Evolutionary conservation across 2,113 vertebrate genomes (phyloP), one percentile per base, ranked within the genome.

Genomic region (Nothobranchius furzeri): DNA sequence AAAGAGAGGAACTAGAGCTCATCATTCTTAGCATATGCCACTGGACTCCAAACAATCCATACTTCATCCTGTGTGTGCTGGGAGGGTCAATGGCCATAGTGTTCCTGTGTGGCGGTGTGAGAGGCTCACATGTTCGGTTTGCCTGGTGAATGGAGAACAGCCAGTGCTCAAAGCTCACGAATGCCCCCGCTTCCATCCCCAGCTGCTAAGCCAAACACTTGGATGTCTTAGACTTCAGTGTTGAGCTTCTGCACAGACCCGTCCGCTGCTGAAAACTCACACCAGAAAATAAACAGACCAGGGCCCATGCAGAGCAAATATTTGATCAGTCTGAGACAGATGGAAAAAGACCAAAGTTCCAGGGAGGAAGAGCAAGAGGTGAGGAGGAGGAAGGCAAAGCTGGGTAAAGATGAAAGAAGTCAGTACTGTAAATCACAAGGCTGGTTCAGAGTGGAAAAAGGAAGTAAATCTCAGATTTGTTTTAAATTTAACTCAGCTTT

Each of bases 21-120:
- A 85, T 78, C 86, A 91, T 91, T 92, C 88, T 83, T 89, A 83
- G 83, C 85, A 89, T 85, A 17, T 83, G 79, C 85, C 85, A 78
- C 79, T 40, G 56, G 68, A 81, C 65, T 76, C 62, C 75, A 76
- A 82, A 91, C 88, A 91, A 90, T 91, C 86, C 79, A 45, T 82
- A 87, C 87, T 88, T 66, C 91, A 90, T 91, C 78, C 83, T 80
- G 81, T 87, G 76, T 84, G 83, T 30, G 30, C 30, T 30, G 30
- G 30, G 30, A 30, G 30, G 30, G 30, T 30, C 30, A 30, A 30
- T 30, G 30, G 30, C 30, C 30, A 30, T 30, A 30, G 30, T 30
- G 30, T 30, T 30, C 30, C 30, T 30, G 30, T 30, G 30, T 30
- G 30, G 30, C 30, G 20, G 20, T 30, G 30, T 30, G 30, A 30